Conservation (phyloP, 2,797 vertebrate genomes). For the Dromococcyx pavoninus region DNA sequence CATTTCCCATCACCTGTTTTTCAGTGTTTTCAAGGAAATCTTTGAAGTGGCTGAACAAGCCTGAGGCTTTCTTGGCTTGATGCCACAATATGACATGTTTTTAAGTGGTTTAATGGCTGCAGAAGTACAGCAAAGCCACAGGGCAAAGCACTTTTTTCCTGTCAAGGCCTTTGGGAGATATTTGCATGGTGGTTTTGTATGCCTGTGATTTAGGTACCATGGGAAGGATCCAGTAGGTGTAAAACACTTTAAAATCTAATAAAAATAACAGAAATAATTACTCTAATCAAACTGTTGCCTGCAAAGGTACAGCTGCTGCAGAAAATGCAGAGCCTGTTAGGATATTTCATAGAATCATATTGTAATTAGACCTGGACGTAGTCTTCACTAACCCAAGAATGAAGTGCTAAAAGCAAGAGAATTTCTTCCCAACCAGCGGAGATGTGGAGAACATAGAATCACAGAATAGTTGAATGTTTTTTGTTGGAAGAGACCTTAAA, state of each 20-base stretch:
- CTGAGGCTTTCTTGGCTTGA: not conserved
- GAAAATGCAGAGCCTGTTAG: not conserved
- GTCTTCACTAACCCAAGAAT: not conserved
- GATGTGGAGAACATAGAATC: rapidly evolving
- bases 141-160: not conserved
- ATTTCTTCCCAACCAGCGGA: rapidly evolving
- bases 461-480: no score
- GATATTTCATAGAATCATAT: not conserved
- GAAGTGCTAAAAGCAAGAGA: not conserved
- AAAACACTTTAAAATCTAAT: not conserved
- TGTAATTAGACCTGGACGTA: no score
- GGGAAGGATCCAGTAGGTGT: not conserved
- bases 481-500: no score
- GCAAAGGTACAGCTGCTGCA: not conserved
- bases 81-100: not conserved
- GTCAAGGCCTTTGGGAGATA: not conserved
- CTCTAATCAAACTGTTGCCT: not conserved
- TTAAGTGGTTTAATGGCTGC: not conserved
- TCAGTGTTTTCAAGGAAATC: not conserved
- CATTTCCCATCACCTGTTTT: not conserved
- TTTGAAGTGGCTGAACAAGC: not conserved
- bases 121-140: not conserved
- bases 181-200: not conserved
- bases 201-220: not conserved
- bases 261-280: not conserved